These are phyloP conservation scores for Scaptomyza graminum DNA, from an alignment of 1,140 invertebrate genomes.

Conservation along the genomic window DNA sequence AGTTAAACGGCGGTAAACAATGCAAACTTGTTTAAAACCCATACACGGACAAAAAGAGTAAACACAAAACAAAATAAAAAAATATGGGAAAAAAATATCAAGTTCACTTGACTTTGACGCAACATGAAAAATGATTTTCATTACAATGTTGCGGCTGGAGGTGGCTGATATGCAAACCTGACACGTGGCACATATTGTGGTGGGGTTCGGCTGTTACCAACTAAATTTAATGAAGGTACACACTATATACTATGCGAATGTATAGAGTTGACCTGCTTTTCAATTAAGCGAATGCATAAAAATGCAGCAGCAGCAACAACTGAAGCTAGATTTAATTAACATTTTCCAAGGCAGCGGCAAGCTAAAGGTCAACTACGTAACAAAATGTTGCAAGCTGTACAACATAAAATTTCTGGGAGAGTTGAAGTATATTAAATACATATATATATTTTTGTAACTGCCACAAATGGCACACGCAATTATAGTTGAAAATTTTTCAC, in stretches of 20 bases:
- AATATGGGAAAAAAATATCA: not conserved
- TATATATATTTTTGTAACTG: no score
- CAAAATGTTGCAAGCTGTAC: slow-evolving; percentile 19
- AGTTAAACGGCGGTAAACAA: not conserved
- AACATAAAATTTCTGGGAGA: slow-evolving; percentile 2
- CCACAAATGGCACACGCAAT: no score
- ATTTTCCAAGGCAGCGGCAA: slow-evolving; percentile 10
- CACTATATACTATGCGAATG: not conserved
- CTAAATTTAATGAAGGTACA: not conserved
- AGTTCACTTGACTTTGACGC: not conserved
- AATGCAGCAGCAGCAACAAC: slow-evolving; percentile 30
- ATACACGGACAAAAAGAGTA: not conserved
- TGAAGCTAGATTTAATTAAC: slow-evolving; percentile 48
- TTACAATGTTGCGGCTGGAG: slow-evolving; percentile 22
- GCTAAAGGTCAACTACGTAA: slow-evolving; percentile 19
- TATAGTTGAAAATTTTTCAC: no score
- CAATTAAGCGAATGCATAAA: slow-evolving; percentile 49
- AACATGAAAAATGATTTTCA: slow-evolving; percentile 18
- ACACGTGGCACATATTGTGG: slow-evolving; percentile 6
- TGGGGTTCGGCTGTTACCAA: not conserved
- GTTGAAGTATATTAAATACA: not conserved
- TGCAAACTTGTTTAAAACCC: slow-evolving; percentile 1
- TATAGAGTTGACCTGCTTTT: slow-evolving; percentile 32
- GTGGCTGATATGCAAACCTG: slow-evolving; percentile 11
- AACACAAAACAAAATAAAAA: not conserved